Evolutionary conservation across 2,888 invertebrate species (phyloP), one percentile per base, ranked within the genome.

Genomic region (Dasysyrphus albostriatus): DNA sequence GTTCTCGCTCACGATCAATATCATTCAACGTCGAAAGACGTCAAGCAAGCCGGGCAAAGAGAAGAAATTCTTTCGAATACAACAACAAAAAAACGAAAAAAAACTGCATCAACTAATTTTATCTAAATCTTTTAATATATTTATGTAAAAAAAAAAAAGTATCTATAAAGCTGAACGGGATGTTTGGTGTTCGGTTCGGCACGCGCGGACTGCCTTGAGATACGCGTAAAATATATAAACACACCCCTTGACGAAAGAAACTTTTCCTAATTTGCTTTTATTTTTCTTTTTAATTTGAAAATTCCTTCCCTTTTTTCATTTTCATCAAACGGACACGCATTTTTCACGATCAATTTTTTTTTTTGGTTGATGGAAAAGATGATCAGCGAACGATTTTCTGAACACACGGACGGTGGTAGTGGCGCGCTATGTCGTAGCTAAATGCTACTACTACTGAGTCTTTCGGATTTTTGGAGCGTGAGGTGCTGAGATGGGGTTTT

Each of bases 401-500:
- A 72, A 87, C 78, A 82, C 87, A 82, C 87, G 39, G 7, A 61
- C 61, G 19, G 61, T 19, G 58, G 51, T 54, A 24, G 61, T 19
- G 78, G 54, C 70, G 65, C 78, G 78, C 87, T 82, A 24, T 75
- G 83, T 83, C 87, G 87, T 87, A 87, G 78, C 87, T 54, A 69
- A 29, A 83, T 74, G 78, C 87, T 87, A 87, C 87, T 87, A 87
- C 87, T 87, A 78, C 59, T 78, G 78, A 79, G 82, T 75, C 51
- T 87, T 75, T 83, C 54, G 61, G 56, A 49, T 44, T 47, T n/a
- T 47, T 24, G 24, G 56, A 85, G 63, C 69, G 32, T 44, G 19
- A 16, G 61, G 61, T 76, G 70, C 39, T 65, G 82, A 78, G 81
- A 85, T 74, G 47, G 37, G 56, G 29, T 72, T 72, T 80, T 80